A percentile compares a stretch with the other conserved stretches of the same genome.
phyloP scores from a whole-genome alignment of 2,113 vertebrate species.

The Salvelinus fontinalis region DNA sequence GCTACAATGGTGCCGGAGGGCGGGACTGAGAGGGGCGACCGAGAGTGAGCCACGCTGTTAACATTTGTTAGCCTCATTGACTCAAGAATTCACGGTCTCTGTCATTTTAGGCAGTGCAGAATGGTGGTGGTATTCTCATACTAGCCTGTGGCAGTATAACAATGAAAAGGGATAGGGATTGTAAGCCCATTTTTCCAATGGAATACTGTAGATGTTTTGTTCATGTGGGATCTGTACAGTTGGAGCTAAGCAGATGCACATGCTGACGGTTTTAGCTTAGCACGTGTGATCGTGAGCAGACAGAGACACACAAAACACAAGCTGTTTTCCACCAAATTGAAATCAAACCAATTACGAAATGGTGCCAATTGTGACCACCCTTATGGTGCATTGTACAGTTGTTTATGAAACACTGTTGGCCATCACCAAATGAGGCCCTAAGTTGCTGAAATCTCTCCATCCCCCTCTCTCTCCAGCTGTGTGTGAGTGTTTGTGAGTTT shows the following conservation, averaged over 20 bases:
- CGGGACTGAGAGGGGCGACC: conserved; percentile 49
- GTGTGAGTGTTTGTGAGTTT: conserved; percentile 3
- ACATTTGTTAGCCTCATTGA: conserved; percentile 72
- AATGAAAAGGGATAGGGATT: too few species aligned
- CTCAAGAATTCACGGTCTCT: conserved; percentile 69
- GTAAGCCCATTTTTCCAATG: too few species aligned
- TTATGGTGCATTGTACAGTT: conserved; percentile 58
- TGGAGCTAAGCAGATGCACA: conserved; percentile 54
- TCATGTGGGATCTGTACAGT: conserved; percentile 37
- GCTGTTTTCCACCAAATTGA: conserved; percentile 43
- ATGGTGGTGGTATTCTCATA: too few species aligned
- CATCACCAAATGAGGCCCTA: conserved; percentile 59
- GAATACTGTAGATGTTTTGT: conserved; percentile 50
- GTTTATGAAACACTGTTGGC: conserved; percentile 43
- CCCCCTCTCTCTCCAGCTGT: neutral
- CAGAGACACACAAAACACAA: conserved; percentile 53
- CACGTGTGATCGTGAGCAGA: conserved; percentile 57
- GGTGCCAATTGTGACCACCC: conserved; percentile 64
- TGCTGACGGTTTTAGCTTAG: conserved; percentile 46
- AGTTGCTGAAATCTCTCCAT: conserved; percentile 19
- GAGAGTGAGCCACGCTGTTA: conserved; percentile 60
- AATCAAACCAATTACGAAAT: conserved; percentile 43
- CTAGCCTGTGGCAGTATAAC: too few species aligned
- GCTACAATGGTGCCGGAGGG: conserved; percentile 68
- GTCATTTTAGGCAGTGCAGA: conserved; percentile 40